Base-by-base conservation (phyloP, 2,113 vertebrate species). In the Dolichallabes microphthalmus region DNA sequence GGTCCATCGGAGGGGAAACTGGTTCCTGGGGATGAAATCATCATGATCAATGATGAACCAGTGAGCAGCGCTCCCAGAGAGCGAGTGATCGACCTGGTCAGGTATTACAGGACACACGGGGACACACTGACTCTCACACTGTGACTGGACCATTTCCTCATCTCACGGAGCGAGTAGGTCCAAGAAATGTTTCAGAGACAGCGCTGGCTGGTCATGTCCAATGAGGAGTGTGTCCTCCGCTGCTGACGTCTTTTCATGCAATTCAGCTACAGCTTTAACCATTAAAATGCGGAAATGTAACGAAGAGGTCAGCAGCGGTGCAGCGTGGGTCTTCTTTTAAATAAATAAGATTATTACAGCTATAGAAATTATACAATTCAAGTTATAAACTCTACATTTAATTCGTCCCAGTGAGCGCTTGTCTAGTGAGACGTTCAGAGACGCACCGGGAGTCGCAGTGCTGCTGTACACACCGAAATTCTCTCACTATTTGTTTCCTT, bases 31-130 rank as follows among this genome's bases (percentile, higher is more conserved):
- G 98, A 99, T 92, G 98, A 99, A 90, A 99, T 99, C 93, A 96
- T 99, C 92, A 99, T 98, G 98, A 99, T 99, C 92, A 99, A 99
- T 86, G 97, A 99, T 91, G 98, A 99, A 91, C 94, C 96, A 12
- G 98, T 99, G 92, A 96, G 96, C 79, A 95, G 96, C 32, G 98
- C 97, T 82, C 96, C 97, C 82, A 96, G 97, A 92, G 98, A 99
- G 91, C 94, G 96, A 93, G 98, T 99, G 92, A 99, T 99, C 57
- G 98, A 99, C 94, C 96, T 99, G 88, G 98, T 99, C 96, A 98
- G 98, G 98, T 99, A 96, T 10, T 14, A 10, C 13, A 39, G 14
- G 12, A 66, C 19, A 69, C 32, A 71, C 32, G 9, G 30, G 19
- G 15, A 66, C 7, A 35, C 30, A 32, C 30, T 69, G 66, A 20